Percentiles rank a stretch among this genome's conserved stretches.
phyloP scores from a whole-genome alignment of 2,113 vertebrate genomes.

The Philantomba maxwellii region DNA sequence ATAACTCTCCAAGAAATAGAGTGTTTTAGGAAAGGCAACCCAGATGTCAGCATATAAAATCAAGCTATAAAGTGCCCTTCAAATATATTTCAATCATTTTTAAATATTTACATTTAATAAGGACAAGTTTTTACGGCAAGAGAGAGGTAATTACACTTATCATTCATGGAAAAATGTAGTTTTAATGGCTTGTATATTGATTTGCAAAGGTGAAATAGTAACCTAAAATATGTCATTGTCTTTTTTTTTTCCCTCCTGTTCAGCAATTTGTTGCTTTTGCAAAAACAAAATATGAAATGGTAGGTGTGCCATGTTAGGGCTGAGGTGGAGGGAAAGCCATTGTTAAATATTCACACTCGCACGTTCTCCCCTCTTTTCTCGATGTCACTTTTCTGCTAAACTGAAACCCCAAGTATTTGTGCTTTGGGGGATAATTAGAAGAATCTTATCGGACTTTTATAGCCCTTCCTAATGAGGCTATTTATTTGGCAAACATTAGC shows the following conservation, averaged over 20 bases:
- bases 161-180: slow-evolving; percentile 80
- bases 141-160: slow-evolving; percentile 82
- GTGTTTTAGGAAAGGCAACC: slow-evolving; percentile 79
- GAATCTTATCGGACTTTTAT: slow-evolving; percentile 70
- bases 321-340: not conserved
- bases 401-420: slow-evolving; percentile 49
- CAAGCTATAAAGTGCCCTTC: slow-evolving; percentile 82
- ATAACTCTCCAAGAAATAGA: slow-evolving; percentile 76
- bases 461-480: slow-evolving; percentile 64
- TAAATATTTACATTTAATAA: slow-evolving; percentile 88
- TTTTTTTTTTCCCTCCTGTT: slow-evolving; percentile 10
- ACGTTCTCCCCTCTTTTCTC: not conserved
- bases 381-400: slow-evolving; percentile 36
- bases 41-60: slow-evolving; percentile 83
- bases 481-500: slow-evolving; percentile 72
- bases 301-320: not conserved
- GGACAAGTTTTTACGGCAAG: slow-evolving; percentile 77
- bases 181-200: slow-evolving; percentile 81
- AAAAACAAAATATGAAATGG: slow-evolving; percentile 70
- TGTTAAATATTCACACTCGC: not conserved
- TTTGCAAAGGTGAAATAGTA: slow-evolving; percentile 79
- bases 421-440: slow-evolving; percentile 69
- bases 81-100: slow-evolving; percentile 83
- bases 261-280: slow-evolving; percentile 51
- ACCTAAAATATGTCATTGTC: slow-evolving; percentile 72